phyloP scores from a whole-genome alignment of 2,797 vertebrate species.

The Paguma larvata region DNA sequence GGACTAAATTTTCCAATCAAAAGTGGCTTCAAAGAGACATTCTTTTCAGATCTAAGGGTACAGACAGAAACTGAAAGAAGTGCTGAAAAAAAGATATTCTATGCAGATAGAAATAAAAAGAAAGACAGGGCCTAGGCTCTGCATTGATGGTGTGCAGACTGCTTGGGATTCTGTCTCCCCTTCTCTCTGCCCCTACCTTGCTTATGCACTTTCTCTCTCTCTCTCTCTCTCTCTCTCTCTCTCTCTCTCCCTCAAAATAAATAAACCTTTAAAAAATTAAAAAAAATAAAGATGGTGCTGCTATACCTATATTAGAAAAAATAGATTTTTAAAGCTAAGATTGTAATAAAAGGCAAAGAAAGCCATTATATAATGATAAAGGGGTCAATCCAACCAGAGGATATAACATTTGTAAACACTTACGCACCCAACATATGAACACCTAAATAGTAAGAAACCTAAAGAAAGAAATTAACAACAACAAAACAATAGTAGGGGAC shows the following conservation, averaged over 20 bases:
- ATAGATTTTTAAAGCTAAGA: neutral
- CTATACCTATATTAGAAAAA: neutral
- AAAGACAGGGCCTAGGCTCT: neutral
- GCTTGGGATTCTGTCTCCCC: no score
- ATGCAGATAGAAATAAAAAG: neutral
- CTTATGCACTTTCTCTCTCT: no score
- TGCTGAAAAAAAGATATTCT: neutral
- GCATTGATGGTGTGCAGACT: no score
- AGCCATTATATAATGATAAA: neutral
- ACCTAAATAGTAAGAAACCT: neutral
- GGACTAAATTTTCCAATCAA: neutral
- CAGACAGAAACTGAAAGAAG: neutral
- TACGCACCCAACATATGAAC: neutral
- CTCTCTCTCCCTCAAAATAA: no score
- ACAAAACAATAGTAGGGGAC: neutral
- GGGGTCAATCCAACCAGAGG: neutral
- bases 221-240: no score
- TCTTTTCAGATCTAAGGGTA: neutral
- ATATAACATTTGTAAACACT: neutral
- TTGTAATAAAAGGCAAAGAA: neutral
- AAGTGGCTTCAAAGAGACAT: neutral
- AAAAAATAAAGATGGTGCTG: neutral
- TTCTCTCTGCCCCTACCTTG: no score
- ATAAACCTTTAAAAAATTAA: no score
- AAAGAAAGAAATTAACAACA: neutral